A percentile compares a stretch with the other conserved stretches of the same genome.
phyloP scores from a whole-genome alignment of 2,113 vertebrate genomes.

The Zapus hudsonius region DNA sequence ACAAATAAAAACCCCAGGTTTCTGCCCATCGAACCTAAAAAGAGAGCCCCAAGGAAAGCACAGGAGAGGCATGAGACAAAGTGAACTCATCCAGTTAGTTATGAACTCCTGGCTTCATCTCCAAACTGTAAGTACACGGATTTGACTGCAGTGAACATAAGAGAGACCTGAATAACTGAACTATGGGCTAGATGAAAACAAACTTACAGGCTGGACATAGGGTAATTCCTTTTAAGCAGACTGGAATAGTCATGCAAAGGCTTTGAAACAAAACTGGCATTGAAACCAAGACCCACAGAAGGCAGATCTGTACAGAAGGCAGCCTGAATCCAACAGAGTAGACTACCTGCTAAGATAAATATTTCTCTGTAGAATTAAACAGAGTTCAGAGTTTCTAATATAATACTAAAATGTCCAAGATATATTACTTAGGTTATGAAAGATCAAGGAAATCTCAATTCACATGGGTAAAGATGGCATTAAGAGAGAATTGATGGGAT shows the following conservation, averaged over 20 bases:
- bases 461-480: not conserved
- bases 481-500: not conserved
- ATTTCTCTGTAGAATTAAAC: not conserved
- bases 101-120: not conserved
- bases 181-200: not conserved
- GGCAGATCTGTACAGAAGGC: no score
- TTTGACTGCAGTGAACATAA: not conserved
- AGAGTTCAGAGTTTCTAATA: not conserved
- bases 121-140: not conserved
- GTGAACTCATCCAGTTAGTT: not conserved
- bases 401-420: not conserved
- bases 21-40: not conserved
- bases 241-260: fast-evolving
- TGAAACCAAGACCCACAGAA: not conserved
- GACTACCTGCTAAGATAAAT: no score
- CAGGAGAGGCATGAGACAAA: not conserved
- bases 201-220: not conserved
- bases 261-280: not conserved
- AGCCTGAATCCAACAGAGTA: not conserved
- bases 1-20: not conserved
- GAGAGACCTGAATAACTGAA: not conserved
- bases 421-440: not conserved
- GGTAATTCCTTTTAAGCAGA: not conserved
- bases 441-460: not conserved
- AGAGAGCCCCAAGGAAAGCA: not conserved